Base-by-base conservation (phyloP, 2,888 invertebrate genomes). In the Orchesellides sinensis region DNA sequence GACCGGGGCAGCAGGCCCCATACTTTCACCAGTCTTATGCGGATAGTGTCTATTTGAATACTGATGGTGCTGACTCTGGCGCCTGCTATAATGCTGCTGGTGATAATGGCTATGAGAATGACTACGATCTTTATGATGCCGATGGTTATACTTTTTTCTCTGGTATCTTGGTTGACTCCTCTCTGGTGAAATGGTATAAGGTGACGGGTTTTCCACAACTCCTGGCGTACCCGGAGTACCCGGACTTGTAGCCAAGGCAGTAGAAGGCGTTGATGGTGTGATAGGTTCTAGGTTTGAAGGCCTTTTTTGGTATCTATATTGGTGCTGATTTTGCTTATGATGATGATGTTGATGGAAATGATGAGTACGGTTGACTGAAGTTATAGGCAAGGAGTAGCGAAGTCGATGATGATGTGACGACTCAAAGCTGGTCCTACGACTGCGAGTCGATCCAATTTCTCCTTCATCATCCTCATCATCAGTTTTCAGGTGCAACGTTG, bases 401-500 rank as follows among this genome's bases (percentile, higher is more conserved):
- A 83, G 29, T 27, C 84, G 32, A 54, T 86, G 82, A 47, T 74
- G 74, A 83, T 85, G 78, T 12, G 78, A 66, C 2, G 73, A 79
- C 69, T 83, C 81, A 72, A 83, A 78, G 68, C 84, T 84, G 17
- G 81, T 83, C 32, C 84, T 63, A 12, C 86, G 63, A 70, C 77
- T 78, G 29, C 72, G 56, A 56, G 40, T 52, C 17, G 70, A 29
- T 3, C 47, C 59, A 19, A 70, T 0, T 21, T 66, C 80, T 14
- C 73, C 59, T 10, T 80, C 78, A n/a, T 74, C 83, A 10, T 83
- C 81, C 10, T 84, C 84, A 69, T 85, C 84, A 63, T 87, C 87
- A 19, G 83, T 79, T 68, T 83, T 84, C 40, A 87, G 80, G 86
- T 86, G 85, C 27, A 88, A 72, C 14, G 86, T 85, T 32, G 88